A percentile compares a stretch with the other conserved stretches of the same genome.
These are phyloP conservation scores for Plodia interpunctella DNA, from an alignment of 1,140 invertebrate species.

Conservation along the genomic window DNA sequence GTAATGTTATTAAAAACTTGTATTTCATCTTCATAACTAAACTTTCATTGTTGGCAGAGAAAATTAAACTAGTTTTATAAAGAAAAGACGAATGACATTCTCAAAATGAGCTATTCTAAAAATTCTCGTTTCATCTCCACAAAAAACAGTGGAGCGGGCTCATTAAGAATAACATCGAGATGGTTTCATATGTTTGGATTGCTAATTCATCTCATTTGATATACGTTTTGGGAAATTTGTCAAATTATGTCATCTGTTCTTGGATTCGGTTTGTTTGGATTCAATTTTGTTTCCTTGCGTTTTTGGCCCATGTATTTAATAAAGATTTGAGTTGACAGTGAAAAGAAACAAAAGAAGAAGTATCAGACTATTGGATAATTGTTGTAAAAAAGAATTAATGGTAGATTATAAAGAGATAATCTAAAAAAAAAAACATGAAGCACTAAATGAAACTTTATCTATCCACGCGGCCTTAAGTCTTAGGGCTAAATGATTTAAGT, in stretches of 20 bases:
- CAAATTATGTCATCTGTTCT: conserved; percentile 7
- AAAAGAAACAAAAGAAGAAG: no score
- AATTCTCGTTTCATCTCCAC: background rate
- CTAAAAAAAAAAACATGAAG: background rate
- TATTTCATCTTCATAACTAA: background rate
- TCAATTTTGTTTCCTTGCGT: no score
- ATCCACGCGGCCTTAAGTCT: background rate
- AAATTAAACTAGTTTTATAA: background rate
- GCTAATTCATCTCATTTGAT: conserved; percentile 4
- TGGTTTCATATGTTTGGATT: conserved; percentile 3
- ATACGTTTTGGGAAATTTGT: conserved; percentile 4
- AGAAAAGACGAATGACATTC: conserved; percentile 3
- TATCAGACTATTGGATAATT: no score
- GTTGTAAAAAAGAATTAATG: no score
- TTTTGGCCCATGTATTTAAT: background rate
- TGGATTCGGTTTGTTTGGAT: background rate
- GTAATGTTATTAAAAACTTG: background rate
- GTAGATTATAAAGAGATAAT: background rate
- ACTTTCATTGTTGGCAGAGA: background rate
- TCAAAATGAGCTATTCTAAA: background rate
- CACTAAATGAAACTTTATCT: conserved; percentile 1
- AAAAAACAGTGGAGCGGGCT: background rate
- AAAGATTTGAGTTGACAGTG: background rate
- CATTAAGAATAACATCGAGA: conserved; percentile 2
- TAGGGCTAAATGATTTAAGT: conserved; percentile 9